A percentile compares a stretch with the other conserved stretches of the same genome.
These are phyloP conservation scores for Horisme vitalbata DNA, from an alignment of 2,888 invertebrate species.

Conservation along the genomic window DNA sequence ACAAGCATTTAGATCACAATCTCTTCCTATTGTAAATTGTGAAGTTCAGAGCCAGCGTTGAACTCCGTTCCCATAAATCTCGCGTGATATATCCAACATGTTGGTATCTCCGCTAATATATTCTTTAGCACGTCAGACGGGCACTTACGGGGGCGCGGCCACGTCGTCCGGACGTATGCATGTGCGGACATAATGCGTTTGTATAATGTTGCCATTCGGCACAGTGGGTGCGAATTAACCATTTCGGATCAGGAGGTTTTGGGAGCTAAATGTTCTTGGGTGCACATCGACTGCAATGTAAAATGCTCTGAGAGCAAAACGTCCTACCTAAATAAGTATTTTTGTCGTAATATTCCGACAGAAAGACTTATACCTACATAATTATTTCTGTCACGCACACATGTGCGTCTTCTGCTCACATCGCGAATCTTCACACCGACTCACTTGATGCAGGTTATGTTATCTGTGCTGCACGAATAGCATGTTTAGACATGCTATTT, in stretches of 20 bases:
- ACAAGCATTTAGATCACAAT: neutral
- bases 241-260: neutral
- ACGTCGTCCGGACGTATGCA: constrained; percentile 54
- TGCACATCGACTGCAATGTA: no score
- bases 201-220: constrained; percentile 32
- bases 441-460: no score
- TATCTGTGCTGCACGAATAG: no score
- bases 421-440: no score
- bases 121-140: constrained; percentile 58
- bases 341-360: no score
- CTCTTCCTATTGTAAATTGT: constrained; percentile 11
- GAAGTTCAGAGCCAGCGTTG: neutral
- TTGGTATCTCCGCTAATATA: constrained; percentile 54
- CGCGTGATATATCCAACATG: constrained; percentile 25
- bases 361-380: no score
- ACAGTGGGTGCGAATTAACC: constrained; percentile 29
- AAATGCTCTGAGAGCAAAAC: no score
- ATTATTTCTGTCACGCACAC: no score
- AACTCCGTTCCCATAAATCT: constrained; percentile 19
- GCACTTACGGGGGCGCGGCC: constrained; percentile 58
- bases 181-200: constrained; percentile 54
- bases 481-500: no score
- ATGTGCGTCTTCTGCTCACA: no score
- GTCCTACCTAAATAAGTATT: no score
- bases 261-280: no score